Conservation (phyloP, 1,140 invertebrate species). For the Drosophila ogumai region DNA sequence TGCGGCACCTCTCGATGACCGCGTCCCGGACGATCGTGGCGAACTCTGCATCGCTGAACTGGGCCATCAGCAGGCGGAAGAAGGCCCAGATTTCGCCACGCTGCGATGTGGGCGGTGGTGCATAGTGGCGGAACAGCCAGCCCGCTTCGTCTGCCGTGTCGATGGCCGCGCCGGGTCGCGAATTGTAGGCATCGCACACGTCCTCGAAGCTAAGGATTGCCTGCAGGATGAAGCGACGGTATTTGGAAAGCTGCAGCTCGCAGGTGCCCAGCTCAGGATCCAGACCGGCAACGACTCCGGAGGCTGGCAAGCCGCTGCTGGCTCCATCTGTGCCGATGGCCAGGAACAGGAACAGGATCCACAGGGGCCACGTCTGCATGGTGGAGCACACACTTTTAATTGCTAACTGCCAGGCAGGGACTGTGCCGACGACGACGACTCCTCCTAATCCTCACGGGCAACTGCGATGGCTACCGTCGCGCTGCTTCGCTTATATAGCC, state of each 20-base stretch:
- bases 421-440: conserved; percentile 5
- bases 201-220: conserved; percentile 82
- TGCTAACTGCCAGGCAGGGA: not conserved
- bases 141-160: conserved; percentile 12
- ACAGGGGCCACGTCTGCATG: conserved; percentile 60
- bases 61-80: conserved; percentile 80
- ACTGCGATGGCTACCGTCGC: conserved; percentile 54
- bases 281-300: conserved; percentile 13
- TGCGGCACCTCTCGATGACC: conserved; percentile 78
- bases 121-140: conserved; percentile 70
- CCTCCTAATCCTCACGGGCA: conserved; percentile 53
- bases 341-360: conserved; percentile 37
- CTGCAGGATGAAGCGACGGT: conserved; percentile 76
- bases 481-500: conserved; percentile 56
- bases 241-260: conserved; percentile 74
- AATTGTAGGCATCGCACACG: conserved; percentile 77
- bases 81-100: conserved; percentile 79
- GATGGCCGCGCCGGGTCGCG: conserved; percentile 25
- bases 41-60: conserved; percentile 80
- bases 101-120: conserved; percentile 69
- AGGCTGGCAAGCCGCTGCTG: conserved; percentile 10
- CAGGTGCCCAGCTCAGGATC: conserved; percentile 64
- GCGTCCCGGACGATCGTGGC: conserved; percentile 65
- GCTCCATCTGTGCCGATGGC: conserved; percentile 50
- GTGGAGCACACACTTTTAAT: not conserved